Conservation (phyloP, 2,113 vertebrate genomes). For the Salvelinus sp. region DNA sequence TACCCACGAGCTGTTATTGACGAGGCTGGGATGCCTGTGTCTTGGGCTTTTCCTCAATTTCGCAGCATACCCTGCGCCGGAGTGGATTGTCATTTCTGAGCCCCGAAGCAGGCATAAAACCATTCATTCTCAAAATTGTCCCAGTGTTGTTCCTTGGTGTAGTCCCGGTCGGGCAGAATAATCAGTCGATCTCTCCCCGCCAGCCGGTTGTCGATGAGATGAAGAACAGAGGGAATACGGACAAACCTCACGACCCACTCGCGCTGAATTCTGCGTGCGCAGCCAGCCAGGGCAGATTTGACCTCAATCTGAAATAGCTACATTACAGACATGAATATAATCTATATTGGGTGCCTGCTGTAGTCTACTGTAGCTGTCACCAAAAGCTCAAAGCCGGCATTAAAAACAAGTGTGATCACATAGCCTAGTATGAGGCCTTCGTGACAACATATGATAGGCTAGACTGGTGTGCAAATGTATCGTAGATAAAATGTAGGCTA, state of each 20-base stretch:
- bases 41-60: background rate
- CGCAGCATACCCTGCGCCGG: background rate
- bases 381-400: too few relatives aligned
- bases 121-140: slow-evolving; percentile 13
- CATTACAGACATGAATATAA: slow-evolving; percentile 18
- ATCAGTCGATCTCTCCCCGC: background rate
- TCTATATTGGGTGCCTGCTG: background rate
- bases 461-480: too few relatives aligned
- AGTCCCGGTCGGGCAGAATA: slow-evolving; percentile 5
- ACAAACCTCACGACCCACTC: slow-evolving; percentile 8
- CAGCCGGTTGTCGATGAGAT: slow-evolving; percentile 18
- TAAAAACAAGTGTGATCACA: too few relatives aligned
- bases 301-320: slow-evolving; percentile 33
- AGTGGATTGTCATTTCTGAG: slow-evolving; percentile 19
- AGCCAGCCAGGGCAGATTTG: slow-evolving; percentile 18
- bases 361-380: too few relatives aligned
- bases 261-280: slow-evolving; percentile 11
- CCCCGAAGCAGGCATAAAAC: slow-evolving; percentile 5
- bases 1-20: background rate
- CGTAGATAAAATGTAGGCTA: too few relatives aligned
- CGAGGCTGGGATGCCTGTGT: background rate
- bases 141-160: slow-evolving; percentile 10
- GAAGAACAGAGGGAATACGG: background rate
- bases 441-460: too few relatives aligned
- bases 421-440: too few relatives aligned